Percentiles rank a stretch among this genome's conserved stretches.
These are phyloP conservation scores for Ormia ochracea DNA, from an alignment of 2,888 invertebrate species.

Conservation along the genomic window DNA sequence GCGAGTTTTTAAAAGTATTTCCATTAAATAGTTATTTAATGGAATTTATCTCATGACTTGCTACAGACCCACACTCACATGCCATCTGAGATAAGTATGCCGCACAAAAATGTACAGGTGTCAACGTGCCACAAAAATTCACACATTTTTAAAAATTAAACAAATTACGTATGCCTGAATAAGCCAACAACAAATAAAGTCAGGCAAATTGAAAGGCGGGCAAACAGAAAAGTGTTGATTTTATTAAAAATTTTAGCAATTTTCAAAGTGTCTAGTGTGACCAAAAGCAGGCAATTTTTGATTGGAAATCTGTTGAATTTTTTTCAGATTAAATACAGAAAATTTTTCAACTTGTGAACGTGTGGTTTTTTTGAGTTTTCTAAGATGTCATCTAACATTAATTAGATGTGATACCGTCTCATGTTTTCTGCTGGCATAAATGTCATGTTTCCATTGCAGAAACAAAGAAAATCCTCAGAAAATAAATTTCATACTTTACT, in stretches of 20 bases:
- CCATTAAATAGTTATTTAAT: background rate
- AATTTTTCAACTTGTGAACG: constrained; percentile 29
- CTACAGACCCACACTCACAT: background rate
- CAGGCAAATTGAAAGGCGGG: constrained; percentile 2
- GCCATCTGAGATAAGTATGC: constrained; percentile 60
- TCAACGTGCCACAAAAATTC: constrained; percentile 10
- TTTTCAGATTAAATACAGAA: background rate
- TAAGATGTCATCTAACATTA: constrained; percentile 62
- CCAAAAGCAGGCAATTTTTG: background rate
- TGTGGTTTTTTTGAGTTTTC: background rate
- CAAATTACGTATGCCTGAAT: constrained; percentile 5
- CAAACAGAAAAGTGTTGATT: constrained; percentile 21
- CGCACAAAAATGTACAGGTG: constrained; percentile 45
- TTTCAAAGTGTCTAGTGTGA: background rate
- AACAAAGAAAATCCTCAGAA: constrained; percentile 15
- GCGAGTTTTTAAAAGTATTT: background rate
- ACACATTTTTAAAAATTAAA: constrained; percentile 4
- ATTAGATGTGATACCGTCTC: constrained; percentile 64
- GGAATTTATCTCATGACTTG: constrained; percentile 6
- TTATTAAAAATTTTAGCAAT: background rate
- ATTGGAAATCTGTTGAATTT: constrained; percentile 26
- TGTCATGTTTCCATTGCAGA: constrained; percentile 63
- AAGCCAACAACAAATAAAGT: background rate
- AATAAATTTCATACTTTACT: constrained; percentile 48
- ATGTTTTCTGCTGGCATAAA: constrained; percentile 65